Percentiles rank a stretch among this genome's conserved stretches.
Evolutionary conservation across 2,113 vertebrate genomes (phyloP).

Genomic region (Cottus gobio): DNA sequence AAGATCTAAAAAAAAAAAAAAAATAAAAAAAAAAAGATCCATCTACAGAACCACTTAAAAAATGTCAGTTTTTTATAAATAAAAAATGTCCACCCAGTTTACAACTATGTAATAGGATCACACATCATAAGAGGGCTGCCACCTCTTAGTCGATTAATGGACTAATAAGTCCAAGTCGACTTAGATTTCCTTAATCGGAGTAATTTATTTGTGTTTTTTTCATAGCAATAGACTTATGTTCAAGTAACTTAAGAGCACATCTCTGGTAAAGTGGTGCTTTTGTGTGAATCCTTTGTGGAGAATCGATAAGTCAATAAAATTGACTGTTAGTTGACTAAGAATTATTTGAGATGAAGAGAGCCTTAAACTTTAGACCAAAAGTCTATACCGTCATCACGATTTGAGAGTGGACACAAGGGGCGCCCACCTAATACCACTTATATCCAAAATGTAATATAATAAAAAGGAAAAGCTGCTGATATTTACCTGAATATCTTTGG

Average conservation of each 20-base stretch:
- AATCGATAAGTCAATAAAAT: no score
- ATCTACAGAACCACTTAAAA: background rate
- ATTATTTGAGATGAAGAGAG: no score
- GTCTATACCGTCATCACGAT: background rate
- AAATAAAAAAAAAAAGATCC: background rate
- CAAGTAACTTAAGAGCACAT: no score
- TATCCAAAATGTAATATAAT: background rate
- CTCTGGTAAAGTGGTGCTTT: no score
- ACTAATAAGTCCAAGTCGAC: no score
- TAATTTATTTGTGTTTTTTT: no score
- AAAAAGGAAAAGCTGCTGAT: conserved; percentile 16
- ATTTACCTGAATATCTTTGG: conserved; percentile 92
- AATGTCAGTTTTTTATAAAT: background rate
- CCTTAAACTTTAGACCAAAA: background rate
- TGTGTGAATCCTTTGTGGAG: no score
- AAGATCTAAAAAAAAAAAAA: background rate
- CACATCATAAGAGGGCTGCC: background rate
- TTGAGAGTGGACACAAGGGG: background rate
- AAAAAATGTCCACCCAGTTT: background rate
- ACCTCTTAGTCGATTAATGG: no score
- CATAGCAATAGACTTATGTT: no score
- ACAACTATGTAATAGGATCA: background rate
- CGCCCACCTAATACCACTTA: background rate
- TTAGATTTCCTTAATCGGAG: no score
- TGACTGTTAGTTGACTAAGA: no score